Conservation (phyloP, 2,888 invertebrate species). For the Papilio gigon region DNA sequence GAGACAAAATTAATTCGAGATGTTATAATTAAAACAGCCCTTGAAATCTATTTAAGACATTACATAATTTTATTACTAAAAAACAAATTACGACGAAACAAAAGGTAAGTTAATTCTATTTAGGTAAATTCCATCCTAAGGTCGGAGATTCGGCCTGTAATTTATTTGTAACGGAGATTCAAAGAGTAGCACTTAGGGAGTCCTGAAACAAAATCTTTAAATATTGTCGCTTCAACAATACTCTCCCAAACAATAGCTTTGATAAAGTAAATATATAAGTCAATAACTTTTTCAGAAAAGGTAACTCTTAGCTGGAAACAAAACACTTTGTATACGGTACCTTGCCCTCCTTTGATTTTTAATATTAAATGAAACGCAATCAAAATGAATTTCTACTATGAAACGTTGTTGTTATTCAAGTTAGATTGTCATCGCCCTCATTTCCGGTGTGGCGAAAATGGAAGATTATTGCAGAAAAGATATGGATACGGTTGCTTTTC, state of each 20-base stretch:
- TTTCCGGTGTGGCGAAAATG: too few relatives aligned
- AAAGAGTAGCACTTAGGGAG: not conserved
- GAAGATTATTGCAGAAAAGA: too few relatives aligned
- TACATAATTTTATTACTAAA: slow-evolving; percentile 3
- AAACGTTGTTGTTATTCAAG: too few relatives aligned
- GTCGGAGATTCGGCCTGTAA: not conserved
- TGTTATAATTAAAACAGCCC: too few relatives aligned
- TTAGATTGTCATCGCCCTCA: too few relatives aligned
- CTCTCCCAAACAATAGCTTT: not conserved
- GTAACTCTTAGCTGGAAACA: not conserved
- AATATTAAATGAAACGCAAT: not conserved
- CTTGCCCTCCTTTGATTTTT: not conserved
- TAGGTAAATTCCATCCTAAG: slow-evolving; percentile 15
- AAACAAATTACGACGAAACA: slow-evolving; percentile 2
- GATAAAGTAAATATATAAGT: not conserved
- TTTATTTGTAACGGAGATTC: slow-evolving; percentile 24
- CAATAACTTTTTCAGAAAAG: slow-evolving; percentile 1
- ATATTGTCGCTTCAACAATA: slow-evolving; percentile 1
- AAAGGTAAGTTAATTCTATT: slow-evolving; percentile 28
- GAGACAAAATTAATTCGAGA: too few relatives aligned
- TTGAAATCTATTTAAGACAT: not conserved
- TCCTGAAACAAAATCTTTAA: not conserved
- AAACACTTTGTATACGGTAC: not conserved
- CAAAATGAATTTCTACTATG: not conserved
- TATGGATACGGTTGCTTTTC: too few relatives aligned